Evolutionary conservation across 2,888 invertebrate genomes (phyloP).

Genomic region (Creontiades dilutus): DNA sequence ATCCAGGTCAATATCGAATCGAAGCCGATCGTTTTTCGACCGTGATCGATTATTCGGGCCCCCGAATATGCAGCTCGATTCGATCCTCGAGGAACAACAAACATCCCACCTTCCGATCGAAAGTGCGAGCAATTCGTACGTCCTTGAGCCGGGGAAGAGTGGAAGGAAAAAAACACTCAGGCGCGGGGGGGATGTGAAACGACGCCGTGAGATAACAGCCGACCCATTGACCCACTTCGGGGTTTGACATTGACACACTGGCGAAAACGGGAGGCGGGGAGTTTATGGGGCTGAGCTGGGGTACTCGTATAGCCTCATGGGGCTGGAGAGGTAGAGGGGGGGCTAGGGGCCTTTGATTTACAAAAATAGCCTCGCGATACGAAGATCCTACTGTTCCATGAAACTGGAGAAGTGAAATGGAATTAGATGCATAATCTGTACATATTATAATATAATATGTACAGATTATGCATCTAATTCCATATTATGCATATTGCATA

Average conservation of each 20-base stretch:
- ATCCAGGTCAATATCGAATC: not conserved
- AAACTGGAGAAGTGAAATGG: too few relatives aligned
- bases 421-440: too few relatives aligned
- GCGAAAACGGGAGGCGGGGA: constrained; percentile 53
- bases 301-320: not conserved
- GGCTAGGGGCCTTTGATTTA: not conserved
- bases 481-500: too few relatives aligned
- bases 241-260: constrained; percentile 68
- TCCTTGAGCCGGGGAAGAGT: constrained; percentile 31
- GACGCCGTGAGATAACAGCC: constrained; percentile 67
- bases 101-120: constrained; percentile 50
- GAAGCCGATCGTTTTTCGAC: not conserved
- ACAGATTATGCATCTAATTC: not conserved
- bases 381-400: too few relatives aligned
- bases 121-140: constrained; percentile 52
- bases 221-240: constrained; percentile 66
- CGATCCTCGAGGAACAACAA: constrained; percentile 33
- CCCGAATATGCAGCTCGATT: not conserved
- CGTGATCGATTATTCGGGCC: not conserved
- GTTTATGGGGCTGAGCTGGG: constrained; percentile 15
- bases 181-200: constrained; percentile 32
- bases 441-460: too few relatives aligned
- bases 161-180: not conserved
- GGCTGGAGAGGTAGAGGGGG: not conserved
- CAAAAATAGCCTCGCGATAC: not conserved